A percentile compares a stretch with the other conserved stretches of the same genome.
Evolutionary conservation across 2,888 invertebrate species (phyloP).

Genomic region (Hydrotaea diabolus): DNA sequence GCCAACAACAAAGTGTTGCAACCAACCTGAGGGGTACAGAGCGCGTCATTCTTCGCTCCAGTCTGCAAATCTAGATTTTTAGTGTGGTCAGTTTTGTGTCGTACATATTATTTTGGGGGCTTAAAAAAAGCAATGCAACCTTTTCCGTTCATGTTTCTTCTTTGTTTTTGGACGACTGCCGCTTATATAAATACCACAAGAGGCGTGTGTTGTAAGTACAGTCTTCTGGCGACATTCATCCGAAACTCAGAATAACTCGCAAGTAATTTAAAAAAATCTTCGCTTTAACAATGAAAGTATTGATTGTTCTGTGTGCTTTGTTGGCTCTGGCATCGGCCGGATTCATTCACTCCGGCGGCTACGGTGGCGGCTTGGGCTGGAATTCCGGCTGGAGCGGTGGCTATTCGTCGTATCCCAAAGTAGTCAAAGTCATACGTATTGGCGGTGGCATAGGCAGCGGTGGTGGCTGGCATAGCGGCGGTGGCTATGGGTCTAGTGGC

Average conservation of each 20-base stretch:
- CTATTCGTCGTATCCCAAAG: constrained; percentile 64
- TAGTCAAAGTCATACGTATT: constrained; percentile 69
- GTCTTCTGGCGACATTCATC: constrained; percentile 44
- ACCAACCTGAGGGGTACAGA: not conserved
- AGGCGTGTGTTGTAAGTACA: constrained; percentile 44
- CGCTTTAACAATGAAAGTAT: constrained; percentile 47
- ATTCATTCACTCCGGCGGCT: constrained; percentile 61
- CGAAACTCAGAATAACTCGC: not conserved
- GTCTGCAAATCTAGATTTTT: constrained; percentile 17
- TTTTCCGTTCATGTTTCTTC: not conserved
- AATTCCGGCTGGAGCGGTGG: constrained; percentile 64
- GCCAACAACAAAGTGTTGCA: constrained; percentile 36
- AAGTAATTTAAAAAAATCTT: not conserved
- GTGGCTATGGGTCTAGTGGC: constrained; percentile 9
- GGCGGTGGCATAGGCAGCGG: constrained; percentile 42
- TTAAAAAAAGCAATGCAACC: not conserved
- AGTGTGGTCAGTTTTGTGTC: not conserved
- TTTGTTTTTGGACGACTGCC: not conserved
- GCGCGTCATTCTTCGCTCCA: too few relatives aligned
- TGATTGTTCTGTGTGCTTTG: constrained; percentile 71
- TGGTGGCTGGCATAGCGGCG: constrained; percentile 44
- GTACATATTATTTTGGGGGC: constrained; percentile 15
- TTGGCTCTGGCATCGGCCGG: constrained; percentile 73
- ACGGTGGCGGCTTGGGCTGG: constrained; percentile 67
- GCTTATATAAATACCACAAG: constrained; percentile 56